Conservation (phyloP, 2,113 vertebrate genomes). For the Amphiprion percula region DNA sequence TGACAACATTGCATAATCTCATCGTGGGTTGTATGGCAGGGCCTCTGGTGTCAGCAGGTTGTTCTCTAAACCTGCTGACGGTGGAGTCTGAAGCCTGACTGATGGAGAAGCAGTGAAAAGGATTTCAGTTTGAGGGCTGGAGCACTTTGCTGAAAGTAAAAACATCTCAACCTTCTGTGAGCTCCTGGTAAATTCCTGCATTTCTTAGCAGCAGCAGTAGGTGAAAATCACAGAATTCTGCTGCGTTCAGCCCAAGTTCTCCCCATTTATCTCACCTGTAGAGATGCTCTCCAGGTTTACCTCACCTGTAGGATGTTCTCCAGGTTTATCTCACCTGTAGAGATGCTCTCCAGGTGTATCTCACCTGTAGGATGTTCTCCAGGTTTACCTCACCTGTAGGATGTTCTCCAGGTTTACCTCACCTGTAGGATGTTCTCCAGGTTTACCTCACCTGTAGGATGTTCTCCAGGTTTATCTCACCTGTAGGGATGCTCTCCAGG, state of each 20-base stretch:
- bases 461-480: too few species aligned
- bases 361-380: too few species aligned
- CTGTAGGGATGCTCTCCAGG: too few species aligned
- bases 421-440: too few species aligned
- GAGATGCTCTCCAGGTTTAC: too few species aligned
- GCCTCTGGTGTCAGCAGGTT: conserved; percentile 60
- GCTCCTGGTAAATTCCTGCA: conserved; percentile 28
- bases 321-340: too few species aligned
- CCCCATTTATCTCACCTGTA: neutral
- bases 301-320: too few species aligned
- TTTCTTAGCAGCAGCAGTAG: conserved; percentile 2
- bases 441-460: too few species aligned
- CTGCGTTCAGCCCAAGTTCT: conserved; percentile 3
- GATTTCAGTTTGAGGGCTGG: conserved; percentile 14
- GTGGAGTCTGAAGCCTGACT: conserved; percentile 51
- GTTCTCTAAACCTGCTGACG: conserved; percentile 56
- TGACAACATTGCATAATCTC: conserved; percentile 67
- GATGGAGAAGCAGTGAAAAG: conserved; percentile 31
- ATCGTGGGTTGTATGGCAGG: conserved; percentile 48
- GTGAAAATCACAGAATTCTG: neutral
- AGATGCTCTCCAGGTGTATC: too few species aligned
- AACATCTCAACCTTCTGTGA: conserved; percentile 42
- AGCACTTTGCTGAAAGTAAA: conserved; percentile 38
- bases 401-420: too few species aligned
- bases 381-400: too few species aligned